Conservation (phyloP, 2,797 vertebrate genomes). For the Dendrocincla fuliginosa region DNA sequence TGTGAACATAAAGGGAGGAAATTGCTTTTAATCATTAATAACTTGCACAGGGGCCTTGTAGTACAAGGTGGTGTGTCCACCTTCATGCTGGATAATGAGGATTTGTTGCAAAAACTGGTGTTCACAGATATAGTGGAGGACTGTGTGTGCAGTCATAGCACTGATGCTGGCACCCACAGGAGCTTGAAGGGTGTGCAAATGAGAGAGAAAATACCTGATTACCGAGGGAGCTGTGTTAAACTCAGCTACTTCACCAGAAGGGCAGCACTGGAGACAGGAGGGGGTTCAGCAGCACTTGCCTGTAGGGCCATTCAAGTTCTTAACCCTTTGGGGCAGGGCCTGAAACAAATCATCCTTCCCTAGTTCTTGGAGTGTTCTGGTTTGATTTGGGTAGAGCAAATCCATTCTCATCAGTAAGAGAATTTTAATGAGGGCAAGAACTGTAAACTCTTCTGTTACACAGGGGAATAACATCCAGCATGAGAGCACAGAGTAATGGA, state of each 20-base stretch:
- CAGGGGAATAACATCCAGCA: background rate
- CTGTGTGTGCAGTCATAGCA: background rate
- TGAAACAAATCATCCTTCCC: background rate
- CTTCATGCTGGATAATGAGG: background rate
- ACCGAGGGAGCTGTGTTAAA: background rate
- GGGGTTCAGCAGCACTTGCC: background rate
- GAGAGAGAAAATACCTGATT: background rate
- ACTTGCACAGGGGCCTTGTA: background rate
- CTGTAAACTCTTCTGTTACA: fast-evolving
- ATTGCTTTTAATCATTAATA: slow-evolving; percentile 60
- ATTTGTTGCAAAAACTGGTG: background rate
- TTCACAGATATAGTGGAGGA: background rate
- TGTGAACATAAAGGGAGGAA: slow-evolving; percentile 24
- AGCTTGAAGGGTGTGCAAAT: background rate
- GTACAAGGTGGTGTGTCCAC: background rate
- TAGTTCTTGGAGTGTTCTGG: background rate
- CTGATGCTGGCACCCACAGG: background rate
- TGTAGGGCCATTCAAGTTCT: background rate
- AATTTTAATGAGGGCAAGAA: background rate
- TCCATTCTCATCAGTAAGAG: background rate
- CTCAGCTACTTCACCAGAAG: background rate
- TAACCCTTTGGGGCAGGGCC: background rate
- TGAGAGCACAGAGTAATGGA: background rate
- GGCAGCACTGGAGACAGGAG: background rate
- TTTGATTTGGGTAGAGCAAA: background rate